Base-by-base conservation (phyloP, 2,888 invertebrate species). In the Chorisops tibialis region DNA sequence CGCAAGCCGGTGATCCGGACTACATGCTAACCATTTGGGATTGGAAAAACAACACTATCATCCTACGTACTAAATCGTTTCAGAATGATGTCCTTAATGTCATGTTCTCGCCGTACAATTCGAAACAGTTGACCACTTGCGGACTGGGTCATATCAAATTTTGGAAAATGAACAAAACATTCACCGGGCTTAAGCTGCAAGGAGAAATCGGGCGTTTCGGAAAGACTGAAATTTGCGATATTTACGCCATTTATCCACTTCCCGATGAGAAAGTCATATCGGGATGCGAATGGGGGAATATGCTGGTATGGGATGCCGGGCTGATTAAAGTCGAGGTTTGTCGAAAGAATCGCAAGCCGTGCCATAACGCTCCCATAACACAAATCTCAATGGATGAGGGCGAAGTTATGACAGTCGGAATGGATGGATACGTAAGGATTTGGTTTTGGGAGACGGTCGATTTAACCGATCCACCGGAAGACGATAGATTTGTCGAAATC, bases 371-470 rank as follows among this genome's bases (percentile, higher is more conserved):
- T 18, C 85, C 89, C 9, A 87, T 96, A 51, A 75, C 78, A 0
- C 69, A 75, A 4, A 76, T 79, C 4, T 70, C 70, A 1, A 73
- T 74, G 72, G 62, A 67, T 11, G 65, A 71, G 52, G 71, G 70
- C 14, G 79, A 79, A 66, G 73, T 79, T 19, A 75, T 74, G 58
- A 77, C 78, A 0, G 70, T 76, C 69, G 84, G 89, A 0, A 83
- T 85, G 72, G 93, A 93, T 73, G 92, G 92, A 0, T 88, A 85
- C 74, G 82, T 91, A 12, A 82, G 87, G 5, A 85, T 91, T 9
- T 96, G 96, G 95, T 92, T 89, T 78, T 94, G 93, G 82, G 92
- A 93, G 68, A 88, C 89, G 0, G 91, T 95, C n/a, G 93, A 94
- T 68, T 85, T 88, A 65, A 90, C 93, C 0, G 91, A 94, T 76